Conservation (phyloP, 1,140 invertebrate species). For the Listronotus bonariensis region DNA sequence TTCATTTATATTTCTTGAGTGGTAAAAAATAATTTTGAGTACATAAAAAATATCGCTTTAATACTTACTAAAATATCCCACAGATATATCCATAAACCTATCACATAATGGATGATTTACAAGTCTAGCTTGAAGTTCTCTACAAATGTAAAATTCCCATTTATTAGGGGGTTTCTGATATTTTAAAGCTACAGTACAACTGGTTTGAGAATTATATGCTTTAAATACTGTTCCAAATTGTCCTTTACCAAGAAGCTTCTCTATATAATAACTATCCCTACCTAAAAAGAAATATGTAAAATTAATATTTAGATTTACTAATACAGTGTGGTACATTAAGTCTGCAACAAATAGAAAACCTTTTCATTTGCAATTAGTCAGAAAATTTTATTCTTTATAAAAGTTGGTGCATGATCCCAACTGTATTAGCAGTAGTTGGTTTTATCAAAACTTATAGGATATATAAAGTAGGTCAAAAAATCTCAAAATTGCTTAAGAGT, state of each 20-base stretch:
- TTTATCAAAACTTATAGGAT: too few species aligned
- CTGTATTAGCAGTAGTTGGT: too few species aligned
- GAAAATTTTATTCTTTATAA: too few species aligned
- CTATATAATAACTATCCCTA: conserved; percentile 66
- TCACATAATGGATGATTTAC: conserved; percentile 69
- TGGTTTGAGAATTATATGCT: conserved; percentile 62
- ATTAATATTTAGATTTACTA: conserved; percentile 4
- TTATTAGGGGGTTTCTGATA: conserved; percentile 77
- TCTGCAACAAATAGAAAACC: too few species aligned
- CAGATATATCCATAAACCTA: conserved; percentile 51
- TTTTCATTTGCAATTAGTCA: too few species aligned
- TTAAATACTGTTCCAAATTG: conserved; percentile 74
- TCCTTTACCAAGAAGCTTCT: conserved; percentile 75
- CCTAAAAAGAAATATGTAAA: conserved; percentile 48
- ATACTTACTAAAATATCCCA: conserved; percentile 53
- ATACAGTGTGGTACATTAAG: too few species aligned
- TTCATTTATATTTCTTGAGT: too few species aligned
- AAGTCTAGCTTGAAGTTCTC: conserved; percentile 74
- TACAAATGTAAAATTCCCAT: conserved; percentile 82
- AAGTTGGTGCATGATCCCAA: too few species aligned
- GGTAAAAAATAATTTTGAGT: background rate
- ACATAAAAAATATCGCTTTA: background rate
- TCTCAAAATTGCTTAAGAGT: too few species aligned
- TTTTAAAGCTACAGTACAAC: conserved; percentile 70
- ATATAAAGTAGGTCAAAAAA: too few species aligned